Evolutionary conservation across 2,113 vertebrate genomes (phyloP).

Genomic region (Varanus komodoensis): DNA sequence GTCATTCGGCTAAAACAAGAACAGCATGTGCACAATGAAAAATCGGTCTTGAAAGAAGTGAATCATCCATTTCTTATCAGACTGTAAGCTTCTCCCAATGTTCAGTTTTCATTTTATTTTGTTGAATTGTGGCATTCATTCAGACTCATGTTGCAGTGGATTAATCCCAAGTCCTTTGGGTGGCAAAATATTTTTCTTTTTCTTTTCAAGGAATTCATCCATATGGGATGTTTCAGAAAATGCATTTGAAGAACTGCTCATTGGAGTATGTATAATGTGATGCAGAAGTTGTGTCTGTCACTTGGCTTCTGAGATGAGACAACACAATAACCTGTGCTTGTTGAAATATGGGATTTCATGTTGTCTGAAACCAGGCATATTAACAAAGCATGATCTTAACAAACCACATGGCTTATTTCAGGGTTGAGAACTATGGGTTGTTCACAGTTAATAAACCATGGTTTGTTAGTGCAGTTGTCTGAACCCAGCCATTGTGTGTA

Average conservation of each 20-base stretch:
- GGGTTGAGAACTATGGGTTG: too few relatives aligned
- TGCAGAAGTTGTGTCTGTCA: background rate
- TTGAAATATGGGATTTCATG: too few relatives aligned
- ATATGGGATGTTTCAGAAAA: background rate
- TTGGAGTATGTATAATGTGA: background rate
- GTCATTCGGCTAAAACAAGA: constrained; percentile 96
- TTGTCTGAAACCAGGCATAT: too few relatives aligned
- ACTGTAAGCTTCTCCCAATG: constrained; percentile 83
- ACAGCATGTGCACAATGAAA: constrained; percentile 96
- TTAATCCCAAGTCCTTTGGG: background rate
- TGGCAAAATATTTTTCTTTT: background rate
- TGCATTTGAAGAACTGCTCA: background rate
- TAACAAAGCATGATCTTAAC: too few relatives aligned
- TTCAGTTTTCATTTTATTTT: background rate
- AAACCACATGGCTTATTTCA: too few relatives aligned
- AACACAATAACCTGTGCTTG: too few relatives aligned
- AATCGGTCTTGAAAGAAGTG: constrained; percentile 92
- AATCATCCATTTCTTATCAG: constrained; percentile 92
- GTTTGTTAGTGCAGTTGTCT: too few relatives aligned
- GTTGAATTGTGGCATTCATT: background rate
- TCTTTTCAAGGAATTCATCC: too few relatives aligned
- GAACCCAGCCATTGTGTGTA: background rate
- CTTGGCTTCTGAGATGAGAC: too few relatives aligned
- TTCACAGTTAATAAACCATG: too few relatives aligned
- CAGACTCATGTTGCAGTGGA: background rate